phyloP scores from a whole-genome alignment of 2,888 invertebrate genomes.

The Drosophila rubida region DNA sequence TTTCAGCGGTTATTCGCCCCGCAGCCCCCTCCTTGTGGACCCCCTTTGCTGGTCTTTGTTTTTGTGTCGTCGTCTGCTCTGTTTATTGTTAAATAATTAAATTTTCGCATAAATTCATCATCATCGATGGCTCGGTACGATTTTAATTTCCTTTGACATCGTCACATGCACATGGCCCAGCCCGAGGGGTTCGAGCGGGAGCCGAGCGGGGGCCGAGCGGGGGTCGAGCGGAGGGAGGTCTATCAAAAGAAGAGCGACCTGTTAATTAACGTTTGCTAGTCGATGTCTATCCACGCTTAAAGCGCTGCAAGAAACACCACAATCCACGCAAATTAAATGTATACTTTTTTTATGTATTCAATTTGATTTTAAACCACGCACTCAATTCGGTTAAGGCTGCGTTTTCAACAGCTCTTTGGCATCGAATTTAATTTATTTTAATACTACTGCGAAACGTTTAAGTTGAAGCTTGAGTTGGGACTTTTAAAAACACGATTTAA shows the following conservation, averaged over 20 bases:
- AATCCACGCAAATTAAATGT: constrained; percentile 1
- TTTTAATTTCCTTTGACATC: constrained; percentile 74
- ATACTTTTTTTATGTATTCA: neutral
- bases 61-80: constrained; percentile 42
- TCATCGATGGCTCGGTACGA: constrained; percentile 51
- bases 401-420: neutral
- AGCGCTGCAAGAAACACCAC: constrained; percentile 1
- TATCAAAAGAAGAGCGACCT: constrained; percentile 24
- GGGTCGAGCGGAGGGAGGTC: neutral
- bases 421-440: neutral
- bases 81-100: constrained; percentile 75
- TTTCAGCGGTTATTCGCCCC: constrained; percentile 66
- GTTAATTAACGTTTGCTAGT: constrained; percentile 31
- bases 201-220: no score
- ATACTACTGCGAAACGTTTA: no score
- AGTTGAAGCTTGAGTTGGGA: no score
- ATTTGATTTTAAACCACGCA: neutral
- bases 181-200: neutral
- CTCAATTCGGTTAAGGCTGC: neutral
- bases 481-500: no score
- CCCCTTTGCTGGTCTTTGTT: constrained; percentile 4
- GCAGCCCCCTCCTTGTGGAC: neutral
- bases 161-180: constrained; percentile 8
- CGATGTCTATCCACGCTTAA: constrained; percentile 5
- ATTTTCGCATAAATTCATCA: constrained; percentile 78